Percentiles rank a stretch among this genome's conserved stretches.
Evolutionary conservation across 2,797 vertebrate species (phyloP).

Genomic region (Poecilia gillii): DNA sequence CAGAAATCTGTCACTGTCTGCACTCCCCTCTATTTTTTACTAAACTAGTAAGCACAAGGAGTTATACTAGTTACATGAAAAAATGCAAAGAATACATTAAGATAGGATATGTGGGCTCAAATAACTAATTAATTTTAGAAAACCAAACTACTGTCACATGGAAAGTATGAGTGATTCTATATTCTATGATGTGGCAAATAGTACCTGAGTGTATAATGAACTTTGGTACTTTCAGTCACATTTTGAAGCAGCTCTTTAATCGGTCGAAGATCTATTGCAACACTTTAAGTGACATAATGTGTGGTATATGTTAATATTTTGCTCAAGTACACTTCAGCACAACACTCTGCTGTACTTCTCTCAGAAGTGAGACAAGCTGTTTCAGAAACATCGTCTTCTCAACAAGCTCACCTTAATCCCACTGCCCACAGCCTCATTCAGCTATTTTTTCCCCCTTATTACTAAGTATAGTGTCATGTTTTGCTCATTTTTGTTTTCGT

Average conservation of each 20-base stretch:
- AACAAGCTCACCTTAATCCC: neutral
- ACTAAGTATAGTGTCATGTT: neutral
- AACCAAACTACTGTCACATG: neutral
- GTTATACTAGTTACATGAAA: slow-evolving; percentile 24
- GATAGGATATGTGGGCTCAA: slow-evolving; percentile 6
- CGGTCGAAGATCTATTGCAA: slow-evolving; percentile 36
- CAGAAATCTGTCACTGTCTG: slow-evolving; percentile 54
- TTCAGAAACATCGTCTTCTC: neutral
- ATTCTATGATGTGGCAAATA: slow-evolving; percentile 11
- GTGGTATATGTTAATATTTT: slow-evolving; percentile 36
- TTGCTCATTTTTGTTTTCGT: neutral
- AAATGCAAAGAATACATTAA: slow-evolving; percentile 21
- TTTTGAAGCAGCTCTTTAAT: slow-evolving; percentile 39
- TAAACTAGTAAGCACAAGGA: slow-evolving; percentile 30
- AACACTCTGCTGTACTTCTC: slow-evolving; percentile 8
- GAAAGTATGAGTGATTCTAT: neutral
- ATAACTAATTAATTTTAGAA: neutral
- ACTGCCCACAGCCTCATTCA: neutral
- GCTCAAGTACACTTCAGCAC: slow-evolving; percentile 33
- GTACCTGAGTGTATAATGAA: neutral
- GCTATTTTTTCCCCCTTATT: neutral
- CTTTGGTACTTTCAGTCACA: slow-evolving; percentile 23
- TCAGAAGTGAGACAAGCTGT: neutral
- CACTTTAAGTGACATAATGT: slow-evolving; percentile 37
- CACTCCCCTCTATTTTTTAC: slow-evolving; percentile 42